Evolutionary conservation across 1,140 invertebrate species (phyloP).

Genomic region (Saxidomus purpurata): DNA sequence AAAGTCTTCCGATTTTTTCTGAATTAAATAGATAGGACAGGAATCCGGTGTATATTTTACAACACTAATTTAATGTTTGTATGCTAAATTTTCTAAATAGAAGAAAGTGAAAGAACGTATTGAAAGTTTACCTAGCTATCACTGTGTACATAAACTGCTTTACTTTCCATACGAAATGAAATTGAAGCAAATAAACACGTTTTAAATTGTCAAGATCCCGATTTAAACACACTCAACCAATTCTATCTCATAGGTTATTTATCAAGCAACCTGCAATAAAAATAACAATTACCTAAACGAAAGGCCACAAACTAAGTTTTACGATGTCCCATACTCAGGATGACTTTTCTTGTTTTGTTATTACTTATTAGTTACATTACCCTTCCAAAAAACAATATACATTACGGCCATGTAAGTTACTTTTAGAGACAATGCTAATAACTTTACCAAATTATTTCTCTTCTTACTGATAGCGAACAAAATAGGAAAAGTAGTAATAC

Average conservation of each 20-base stretch:
- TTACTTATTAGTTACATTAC: too few relatives aligned
- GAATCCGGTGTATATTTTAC: neutral
- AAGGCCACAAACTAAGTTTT: neutral
- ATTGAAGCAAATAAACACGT: conserved; percentile 15
- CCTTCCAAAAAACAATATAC: too few relatives aligned
- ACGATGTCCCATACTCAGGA: too few relatives aligned
- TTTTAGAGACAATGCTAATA: too few relatives aligned
- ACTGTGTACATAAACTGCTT: conserved; percentile 17
- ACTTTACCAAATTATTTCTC: too few relatives aligned
- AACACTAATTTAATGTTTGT: conserved; percentile 7
- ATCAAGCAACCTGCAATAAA: neutral
- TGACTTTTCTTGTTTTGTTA: too few relatives aligned
- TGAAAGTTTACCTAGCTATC: conserved; percentile 34
- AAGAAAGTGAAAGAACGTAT: neutral
- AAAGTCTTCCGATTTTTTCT: neutral
- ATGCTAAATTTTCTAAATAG: neutral
- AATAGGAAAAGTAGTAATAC: too few relatives aligned
- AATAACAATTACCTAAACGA: neutral
- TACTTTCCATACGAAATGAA: conserved; percentile 22
- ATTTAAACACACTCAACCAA: neutral
- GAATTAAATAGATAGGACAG: neutral
- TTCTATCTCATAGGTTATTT: neutral
- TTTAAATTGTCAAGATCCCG: neutral
- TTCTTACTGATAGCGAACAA: too few relatives aligned
- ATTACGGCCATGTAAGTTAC: too few relatives aligned